These are phyloP conservation scores for Proctacanthus coquilletti DNA, from an alignment of 1,140 invertebrate species.

Conservation along the genomic window DNA sequence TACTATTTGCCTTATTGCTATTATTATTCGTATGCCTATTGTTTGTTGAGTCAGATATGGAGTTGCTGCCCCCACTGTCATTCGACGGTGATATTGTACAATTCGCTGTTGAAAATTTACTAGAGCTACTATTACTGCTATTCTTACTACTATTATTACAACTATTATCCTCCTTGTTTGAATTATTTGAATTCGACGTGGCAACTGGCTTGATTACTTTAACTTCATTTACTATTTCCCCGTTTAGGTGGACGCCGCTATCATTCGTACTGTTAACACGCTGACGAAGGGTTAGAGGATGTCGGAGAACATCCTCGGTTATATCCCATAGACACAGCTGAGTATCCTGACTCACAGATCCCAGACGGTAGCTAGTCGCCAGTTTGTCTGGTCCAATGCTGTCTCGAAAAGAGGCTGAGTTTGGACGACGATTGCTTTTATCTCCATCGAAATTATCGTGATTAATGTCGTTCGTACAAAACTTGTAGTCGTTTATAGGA, in stretches of 20 bases:
- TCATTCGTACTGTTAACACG: conserved; percentile 20
- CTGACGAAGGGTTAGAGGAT: conserved; percentile 35
- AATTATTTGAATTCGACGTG: conserved; percentile 10
- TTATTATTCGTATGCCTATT: conserved; percentile 10
- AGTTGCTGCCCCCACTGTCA: conserved; percentile 4
- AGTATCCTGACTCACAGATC: conserved; percentile 97
- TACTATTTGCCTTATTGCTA: conserved; percentile 14
- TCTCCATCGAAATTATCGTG: too few relatives aligned
- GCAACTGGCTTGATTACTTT: conserved; percentile 9
- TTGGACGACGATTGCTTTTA: conserved; percentile 27
- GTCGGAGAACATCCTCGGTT: conserved; percentile 80
- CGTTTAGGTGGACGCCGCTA: conserved; percentile 11
- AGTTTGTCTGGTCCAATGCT: conserved; percentile 30
- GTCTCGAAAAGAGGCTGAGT: conserved; percentile 35
- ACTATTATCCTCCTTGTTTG: conserved; percentile 16
- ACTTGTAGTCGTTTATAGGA: conserved; percentile 31
- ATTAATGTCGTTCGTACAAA: conserved; percentile 8
- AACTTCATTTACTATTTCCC: background rate
- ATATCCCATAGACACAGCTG: conserved; percentile 97
- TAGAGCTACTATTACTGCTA: conserved; percentile 21
- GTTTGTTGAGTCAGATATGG: conserved; percentile 4
- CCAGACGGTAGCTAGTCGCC: conserved; percentile 67
- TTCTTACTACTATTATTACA: conserved; percentile 6
- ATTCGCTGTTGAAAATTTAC: conserved; percentile 29
- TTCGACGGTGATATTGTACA: conserved; percentile 27